These are phyloP conservation scores for Muricea muricata DNA, from an alignment of 92 coral and sea anemone species.

Conservation along the genomic window DNA sequence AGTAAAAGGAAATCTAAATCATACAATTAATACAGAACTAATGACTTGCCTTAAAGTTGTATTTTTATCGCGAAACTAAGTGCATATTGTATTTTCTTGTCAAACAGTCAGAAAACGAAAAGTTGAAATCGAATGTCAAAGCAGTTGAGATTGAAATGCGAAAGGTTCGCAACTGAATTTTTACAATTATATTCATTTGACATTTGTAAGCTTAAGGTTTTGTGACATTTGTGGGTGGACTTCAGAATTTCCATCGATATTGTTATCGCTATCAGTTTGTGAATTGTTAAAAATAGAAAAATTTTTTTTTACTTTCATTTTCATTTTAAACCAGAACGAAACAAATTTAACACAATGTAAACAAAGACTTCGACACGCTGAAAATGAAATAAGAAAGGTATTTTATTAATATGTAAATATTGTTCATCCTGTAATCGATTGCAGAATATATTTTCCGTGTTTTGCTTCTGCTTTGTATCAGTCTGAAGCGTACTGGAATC, in stretches of 20 bases:
- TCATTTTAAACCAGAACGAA: neutral
- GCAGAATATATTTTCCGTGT: too few species aligned
- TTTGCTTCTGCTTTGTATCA: neutral
- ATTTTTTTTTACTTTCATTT: neutral
- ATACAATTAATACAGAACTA: neutral
- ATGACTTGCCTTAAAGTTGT: neutral
- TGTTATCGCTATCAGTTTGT: too few species aligned
- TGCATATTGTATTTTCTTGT: neutral
- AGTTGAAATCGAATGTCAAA: neutral
- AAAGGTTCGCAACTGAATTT: neutral
- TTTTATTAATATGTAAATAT: neutral
- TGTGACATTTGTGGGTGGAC: too few species aligned
- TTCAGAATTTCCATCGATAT: too few species aligned
- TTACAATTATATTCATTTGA: neutral
- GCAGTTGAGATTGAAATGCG: neutral
- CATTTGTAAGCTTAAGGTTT: too few species aligned
- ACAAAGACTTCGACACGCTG: slow-evolving; percentile 1
- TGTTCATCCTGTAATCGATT: neutral
- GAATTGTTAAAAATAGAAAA: too few species aligned
- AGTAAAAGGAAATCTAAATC: slow-evolving; percentile 49
- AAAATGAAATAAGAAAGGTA: slow-evolving; percentile 4
- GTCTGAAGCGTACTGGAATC: neutral
- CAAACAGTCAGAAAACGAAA: slow-evolving; percentile 29
- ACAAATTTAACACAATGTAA: neutral
- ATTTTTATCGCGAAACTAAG: neutral